Evolutionary conservation across 2,113 vertebrate species (phyloP).

Genomic region (Arizona elegans): DNA sequence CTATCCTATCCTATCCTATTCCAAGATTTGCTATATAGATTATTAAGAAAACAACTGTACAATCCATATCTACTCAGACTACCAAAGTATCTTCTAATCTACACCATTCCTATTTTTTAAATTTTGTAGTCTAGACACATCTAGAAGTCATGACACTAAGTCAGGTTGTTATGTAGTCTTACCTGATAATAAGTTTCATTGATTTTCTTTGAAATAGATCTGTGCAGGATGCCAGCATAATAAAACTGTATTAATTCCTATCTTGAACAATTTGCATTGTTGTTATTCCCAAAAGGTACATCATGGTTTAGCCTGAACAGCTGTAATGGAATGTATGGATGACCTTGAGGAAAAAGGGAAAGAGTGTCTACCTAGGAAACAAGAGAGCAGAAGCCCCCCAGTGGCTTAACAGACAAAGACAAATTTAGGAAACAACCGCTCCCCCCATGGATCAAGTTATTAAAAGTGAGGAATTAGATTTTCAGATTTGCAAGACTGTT

Average conservation of each 20-base stretch:
- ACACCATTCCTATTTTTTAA: background rate
- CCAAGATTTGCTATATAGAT: background rate
- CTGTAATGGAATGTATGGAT: background rate
- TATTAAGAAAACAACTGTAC: background rate
- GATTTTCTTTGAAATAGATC: background rate
- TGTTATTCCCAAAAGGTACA: background rate
- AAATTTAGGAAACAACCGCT: background rate
- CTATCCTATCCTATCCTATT: no score
- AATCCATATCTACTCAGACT: background rate
- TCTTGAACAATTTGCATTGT: background rate
- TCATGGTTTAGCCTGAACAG: background rate
- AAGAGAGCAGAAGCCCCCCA: background rate
- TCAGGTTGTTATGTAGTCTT: background rate
- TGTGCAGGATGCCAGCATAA: background rate
- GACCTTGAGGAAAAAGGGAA: background rate
- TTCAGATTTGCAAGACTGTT: background rate
- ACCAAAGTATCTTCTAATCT: background rate
- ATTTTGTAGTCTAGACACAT: background rate
- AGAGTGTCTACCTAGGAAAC: background rate
- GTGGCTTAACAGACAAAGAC: background rate
- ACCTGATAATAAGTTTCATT: background rate
- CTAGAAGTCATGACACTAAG: background rate
- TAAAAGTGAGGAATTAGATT: background rate
- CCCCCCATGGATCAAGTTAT: background rate
- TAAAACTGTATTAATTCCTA: background rate